Base-by-base conservation (phyloP, 2,888 invertebrate species). In the Philhelius pedissequus region DNA sequence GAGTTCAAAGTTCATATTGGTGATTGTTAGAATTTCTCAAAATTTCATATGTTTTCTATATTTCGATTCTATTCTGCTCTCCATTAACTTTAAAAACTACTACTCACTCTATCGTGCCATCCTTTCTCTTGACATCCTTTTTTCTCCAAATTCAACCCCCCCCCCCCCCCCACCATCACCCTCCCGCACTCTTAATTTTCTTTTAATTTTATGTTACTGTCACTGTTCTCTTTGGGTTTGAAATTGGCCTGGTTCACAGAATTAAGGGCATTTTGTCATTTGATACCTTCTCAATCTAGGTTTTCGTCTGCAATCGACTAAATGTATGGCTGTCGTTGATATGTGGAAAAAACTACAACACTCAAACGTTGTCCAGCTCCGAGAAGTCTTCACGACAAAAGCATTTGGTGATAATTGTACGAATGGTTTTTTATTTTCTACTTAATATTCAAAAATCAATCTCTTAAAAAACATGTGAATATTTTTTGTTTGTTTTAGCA, bases 261-360 rank as follows among this genome's bases (percentile, higher is more conserved):
- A 82, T 78, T 66, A 78, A 82, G 78, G 77, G 82, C 73, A 64
- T 78, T 83, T 79, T 74, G 79, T 79, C 83, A 78, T 79, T 78
- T 76, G 70, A 79, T 79, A 79, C 69, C 74, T 79, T 86, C 86
- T 86, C 84, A 80, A 90, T 91, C 38, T 88, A 96, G 96, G 96
- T 90, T 96, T 96, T 90, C 94, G 96, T 43, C 92, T 97, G 87
- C 95, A 95, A 87, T 96, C 96, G 88, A 95, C 96, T 48, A 97
- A 98, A 89, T 96, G 96, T 90, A 95, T 97, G 93, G 93, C 95
- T 30, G 92, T 96, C 87, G 96, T 98, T 48, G 98, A 99, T 88
- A 94, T 96, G 93, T 99, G 99, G 99, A 98, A 97, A 91, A 96
- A 97, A 92, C 93, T 99, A 75, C 95, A 96, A 89, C 99, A 99